phyloP scores from a whole-genome alignment of 92 coral and sea anemone species.

The Montipora capitata region DNA sequence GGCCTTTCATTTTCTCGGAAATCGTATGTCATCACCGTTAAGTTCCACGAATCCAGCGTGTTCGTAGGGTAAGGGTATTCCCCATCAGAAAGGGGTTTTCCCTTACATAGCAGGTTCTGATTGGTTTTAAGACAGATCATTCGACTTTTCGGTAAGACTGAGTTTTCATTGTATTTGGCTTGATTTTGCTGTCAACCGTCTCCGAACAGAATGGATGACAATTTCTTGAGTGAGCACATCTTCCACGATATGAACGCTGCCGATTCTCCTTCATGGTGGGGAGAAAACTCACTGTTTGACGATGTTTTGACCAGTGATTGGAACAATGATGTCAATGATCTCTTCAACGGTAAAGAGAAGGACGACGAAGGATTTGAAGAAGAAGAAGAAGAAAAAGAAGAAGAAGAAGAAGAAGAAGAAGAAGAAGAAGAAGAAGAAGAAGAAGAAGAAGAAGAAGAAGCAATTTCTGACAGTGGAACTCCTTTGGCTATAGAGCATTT shows the following conservation, averaged over 20 bases:
- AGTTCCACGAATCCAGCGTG: slow-evolving; percentile 18
- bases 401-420: slow-evolving; percentile 6
- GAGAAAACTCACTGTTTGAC: slow-evolving; percentile 39
- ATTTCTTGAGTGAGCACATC: not conserved
- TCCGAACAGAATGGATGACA: slow-evolving; percentile 4
- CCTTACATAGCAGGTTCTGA: slow-evolving; percentile 14
- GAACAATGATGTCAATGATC: slow-evolving; percentile 7
- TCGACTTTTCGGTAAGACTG: not conserved
- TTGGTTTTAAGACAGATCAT: not conserved
- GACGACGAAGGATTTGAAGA: slow-evolving; percentile 21
- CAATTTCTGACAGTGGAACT: slow-evolving; percentile 22
- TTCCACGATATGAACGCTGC: not conserved
- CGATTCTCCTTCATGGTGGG: slow-evolving; percentile 40
- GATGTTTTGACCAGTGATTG: not conserved
- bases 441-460: slow-evolving; percentile 6
- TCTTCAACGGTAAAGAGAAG: slow-evolving; percentile 16
- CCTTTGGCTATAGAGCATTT: slow-evolving; percentile 20
- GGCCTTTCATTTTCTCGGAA: slow-evolving; percentile 41
- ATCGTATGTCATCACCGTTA: not conserved
- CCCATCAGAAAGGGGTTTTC: slow-evolving; percentile 33
- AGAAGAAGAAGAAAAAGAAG: slow-evolving; percentile 5
- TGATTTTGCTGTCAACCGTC: not conserved
- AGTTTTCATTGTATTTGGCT: not conserved
- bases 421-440: not conserved
- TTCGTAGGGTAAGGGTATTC: not conserved